Conservation (phyloP, 2,113 vertebrate species). For the Hyperopisus bebe region DNA sequence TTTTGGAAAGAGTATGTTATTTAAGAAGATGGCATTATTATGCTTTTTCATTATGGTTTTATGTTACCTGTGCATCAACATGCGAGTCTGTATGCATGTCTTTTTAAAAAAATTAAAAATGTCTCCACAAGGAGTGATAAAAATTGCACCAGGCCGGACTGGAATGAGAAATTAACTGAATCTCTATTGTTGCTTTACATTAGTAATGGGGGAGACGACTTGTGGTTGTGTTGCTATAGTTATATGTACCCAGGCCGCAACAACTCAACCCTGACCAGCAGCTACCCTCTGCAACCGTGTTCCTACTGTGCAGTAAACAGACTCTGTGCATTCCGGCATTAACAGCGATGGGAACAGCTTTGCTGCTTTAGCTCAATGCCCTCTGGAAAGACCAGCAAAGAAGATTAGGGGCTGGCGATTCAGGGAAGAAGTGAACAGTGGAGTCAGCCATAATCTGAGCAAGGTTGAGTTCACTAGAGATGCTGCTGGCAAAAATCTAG, state of each 20-base stretch:
- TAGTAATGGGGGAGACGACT: conserved; percentile 39
- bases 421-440: conserved; percentile 1
- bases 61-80: background rate
- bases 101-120: conserved; percentile 27
- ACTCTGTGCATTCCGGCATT: conserved; percentile 44
- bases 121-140: conserved; percentile 48
- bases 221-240: conserved; percentile 64
- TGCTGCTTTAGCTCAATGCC: conserved; percentile 55
- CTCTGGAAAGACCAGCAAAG: conserved; percentile 49
- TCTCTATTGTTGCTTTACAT: conserved; percentile 45
- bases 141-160: conserved; percentile 67
- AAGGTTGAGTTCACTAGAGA: background rate
- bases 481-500: background rate
- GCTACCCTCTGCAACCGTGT: conserved; percentile 49
- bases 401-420: conserved; percentile 47
- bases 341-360: conserved; percentile 53
- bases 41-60: background rate
- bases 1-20: background rate
- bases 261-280: conserved; percentile 53
- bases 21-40: background rate
- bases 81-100: background rate
- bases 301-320: conserved; percentile 52
- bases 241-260: conserved; percentile 48
- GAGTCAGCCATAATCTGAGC: background rate
- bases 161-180: conserved; percentile 56